A percentile compares a stretch with the other conserved stretches of the same genome.
Evolutionary conservation across 2,113 vertebrate species (phyloP).

Genomic region (Pedetes capensis): DNA sequence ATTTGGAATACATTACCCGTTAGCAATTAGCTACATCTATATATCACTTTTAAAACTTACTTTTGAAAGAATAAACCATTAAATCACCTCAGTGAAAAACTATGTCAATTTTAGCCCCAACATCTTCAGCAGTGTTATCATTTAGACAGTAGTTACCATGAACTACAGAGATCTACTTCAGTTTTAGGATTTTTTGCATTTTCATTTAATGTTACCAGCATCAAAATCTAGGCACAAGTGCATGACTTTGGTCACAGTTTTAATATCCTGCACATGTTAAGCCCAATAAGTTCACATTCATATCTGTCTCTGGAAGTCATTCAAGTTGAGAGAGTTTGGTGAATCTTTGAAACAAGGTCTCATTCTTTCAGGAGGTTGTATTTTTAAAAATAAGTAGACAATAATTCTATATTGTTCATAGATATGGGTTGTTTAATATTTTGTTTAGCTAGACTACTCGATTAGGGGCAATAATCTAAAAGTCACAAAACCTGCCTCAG

Average conservation of each 20-base stretch:
- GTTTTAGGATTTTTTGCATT: background rate
- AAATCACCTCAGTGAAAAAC: background rate
- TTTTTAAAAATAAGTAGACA: background rate
- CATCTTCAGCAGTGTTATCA: background rate
- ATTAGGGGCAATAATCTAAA: background rate
- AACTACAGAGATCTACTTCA: background rate
- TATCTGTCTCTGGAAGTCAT: background rate
- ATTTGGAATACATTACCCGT: background rate
- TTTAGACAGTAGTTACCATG: background rate
- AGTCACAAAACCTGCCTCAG: background rate
- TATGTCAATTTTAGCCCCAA: background rate
- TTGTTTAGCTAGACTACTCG: background rate
- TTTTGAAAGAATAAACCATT: conserved; percentile 5
- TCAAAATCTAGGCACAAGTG: background rate
- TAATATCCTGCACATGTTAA: background rate
- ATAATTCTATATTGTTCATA: background rate
- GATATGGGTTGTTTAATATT: background rate
- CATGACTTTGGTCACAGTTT: background rate
- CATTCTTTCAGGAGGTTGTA: background rate
- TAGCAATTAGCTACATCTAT: background rate
- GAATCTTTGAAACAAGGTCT: background rate
- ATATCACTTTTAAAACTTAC: background rate
- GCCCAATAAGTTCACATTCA: background rate
- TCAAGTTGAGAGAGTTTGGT: background rate
- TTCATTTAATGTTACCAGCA: background rate